These are phyloP conservation scores for Cynodonichthys magdalenae DNA, from an alignment of 2,797 vertebrate genomes.

Conservation along the genomic window DNA sequence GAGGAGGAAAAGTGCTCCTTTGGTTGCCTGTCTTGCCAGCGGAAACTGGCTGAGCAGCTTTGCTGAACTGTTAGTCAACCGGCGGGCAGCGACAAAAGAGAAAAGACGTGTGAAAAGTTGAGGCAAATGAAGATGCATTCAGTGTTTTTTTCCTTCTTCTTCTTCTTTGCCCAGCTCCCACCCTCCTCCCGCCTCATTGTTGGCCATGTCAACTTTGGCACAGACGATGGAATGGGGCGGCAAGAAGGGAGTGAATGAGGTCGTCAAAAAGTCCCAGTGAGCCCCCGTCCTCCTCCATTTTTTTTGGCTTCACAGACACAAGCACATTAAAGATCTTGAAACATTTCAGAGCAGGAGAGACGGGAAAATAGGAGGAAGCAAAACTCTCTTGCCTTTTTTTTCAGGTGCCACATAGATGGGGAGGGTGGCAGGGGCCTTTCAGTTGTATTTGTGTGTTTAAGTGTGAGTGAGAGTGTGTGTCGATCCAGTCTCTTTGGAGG, in stretches of 20 bases:
- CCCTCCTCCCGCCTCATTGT: slow-evolving; percentile 70
- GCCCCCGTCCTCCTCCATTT: slow-evolving; percentile 16
- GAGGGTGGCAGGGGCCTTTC: slow-evolving; percentile 62
- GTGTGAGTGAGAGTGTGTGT: slow-evolving; percentile 52
- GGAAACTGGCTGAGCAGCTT: slow-evolving; percentile 71
- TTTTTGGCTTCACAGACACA: slow-evolving; percentile 30
- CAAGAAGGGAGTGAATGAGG: slow-evolving; percentile 69
- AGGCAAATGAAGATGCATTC: slow-evolving; percentile 81
- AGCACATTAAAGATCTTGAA: slow-evolving; percentile 50
- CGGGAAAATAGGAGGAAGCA: slow-evolving; percentile 54
- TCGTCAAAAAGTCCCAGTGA: slow-evolving; percentile 70
- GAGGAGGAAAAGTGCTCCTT: slow-evolving; percentile 45
- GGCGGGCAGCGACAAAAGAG: slow-evolving; percentile 69
- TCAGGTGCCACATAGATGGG: slow-evolving; percentile 31
- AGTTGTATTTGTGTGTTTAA: slow-evolving; percentile 58
- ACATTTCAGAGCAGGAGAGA: slow-evolving; percentile 64
- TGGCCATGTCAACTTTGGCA: slow-evolving; percentile 59
- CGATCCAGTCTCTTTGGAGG: slow-evolving; percentile 66
- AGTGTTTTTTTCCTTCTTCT: slow-evolving; percentile 41
- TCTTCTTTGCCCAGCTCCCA: slow-evolving; percentile 58
- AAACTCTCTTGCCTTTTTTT: slow-evolving; percentile 60
- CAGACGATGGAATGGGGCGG: slow-evolving; percentile 42
- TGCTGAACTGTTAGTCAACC: slow-evolving; percentile 53
- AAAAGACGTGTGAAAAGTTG: slow-evolving; percentile 80
- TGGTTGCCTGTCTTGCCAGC: slow-evolving; percentile 65